phyloP scores from a whole-genome alignment of 2,888 invertebrate species.

The Bhutanitis thaidina region DNA sequence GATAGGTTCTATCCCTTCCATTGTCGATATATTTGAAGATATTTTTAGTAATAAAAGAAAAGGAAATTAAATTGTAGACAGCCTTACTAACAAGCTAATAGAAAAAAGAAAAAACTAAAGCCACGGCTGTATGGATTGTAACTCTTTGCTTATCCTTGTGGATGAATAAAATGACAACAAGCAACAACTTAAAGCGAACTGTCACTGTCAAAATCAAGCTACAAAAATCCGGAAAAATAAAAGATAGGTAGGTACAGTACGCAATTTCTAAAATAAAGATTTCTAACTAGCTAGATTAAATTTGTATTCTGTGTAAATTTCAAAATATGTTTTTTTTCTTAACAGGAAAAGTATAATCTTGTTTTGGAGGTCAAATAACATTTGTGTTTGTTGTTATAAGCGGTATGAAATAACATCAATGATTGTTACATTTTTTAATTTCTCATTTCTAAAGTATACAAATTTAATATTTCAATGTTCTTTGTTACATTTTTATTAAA shows the following conservation, averaged over 20 bases:
- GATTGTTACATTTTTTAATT: neutral
- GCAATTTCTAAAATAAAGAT: constrained; percentile 3
- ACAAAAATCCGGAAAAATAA: constrained; percentile 11
- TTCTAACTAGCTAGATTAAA: no score
- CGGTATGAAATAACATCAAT: neutral
- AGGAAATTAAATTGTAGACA: no score
- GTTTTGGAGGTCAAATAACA: neutral
- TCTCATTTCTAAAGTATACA: neutral
- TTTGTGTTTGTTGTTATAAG: neutral
- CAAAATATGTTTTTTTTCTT: neutral
- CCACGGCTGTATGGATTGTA: no score
- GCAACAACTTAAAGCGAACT: no score
- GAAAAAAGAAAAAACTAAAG: no score
- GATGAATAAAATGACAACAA: no score
- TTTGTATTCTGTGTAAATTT: no score
- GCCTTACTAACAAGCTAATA: no score
- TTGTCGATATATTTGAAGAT: no score
- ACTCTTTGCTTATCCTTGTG: no score
- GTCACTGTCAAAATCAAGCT: constrained; percentile 5
- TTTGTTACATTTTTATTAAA: neutral
- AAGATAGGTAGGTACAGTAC: constrained; percentile 7
- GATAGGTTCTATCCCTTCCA: no score
- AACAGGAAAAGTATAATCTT: neutral
- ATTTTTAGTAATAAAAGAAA: no score
- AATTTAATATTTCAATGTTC: neutral